Conservation (phyloP, 2,888 invertebrate species). For the Halictus ligatus region DNA sequence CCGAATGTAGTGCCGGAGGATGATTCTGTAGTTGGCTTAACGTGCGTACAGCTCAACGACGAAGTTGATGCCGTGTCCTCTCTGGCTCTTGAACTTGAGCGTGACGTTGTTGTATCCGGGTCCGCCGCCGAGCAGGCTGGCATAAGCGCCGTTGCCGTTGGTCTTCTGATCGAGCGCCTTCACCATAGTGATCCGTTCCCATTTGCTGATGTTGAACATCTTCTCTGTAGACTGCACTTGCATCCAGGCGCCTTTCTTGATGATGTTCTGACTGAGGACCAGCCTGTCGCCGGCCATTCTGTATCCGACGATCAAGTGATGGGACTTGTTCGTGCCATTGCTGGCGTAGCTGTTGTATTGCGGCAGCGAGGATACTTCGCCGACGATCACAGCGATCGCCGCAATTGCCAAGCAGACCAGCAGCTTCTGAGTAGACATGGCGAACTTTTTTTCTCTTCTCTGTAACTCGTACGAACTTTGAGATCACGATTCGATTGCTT, state of each 20-base stretch:
- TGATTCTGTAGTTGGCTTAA: not conserved
- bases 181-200: conserved; percentile 80
- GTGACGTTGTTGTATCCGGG: conserved; percentile 79
- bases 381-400: conserved; percentile 26
- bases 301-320: conserved; percentile 73
- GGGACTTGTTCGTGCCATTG: conserved; percentile 58
- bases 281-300: conserved; percentile 71
- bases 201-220: conserved; percentile 65
- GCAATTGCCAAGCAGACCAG: conserved; percentile 32
- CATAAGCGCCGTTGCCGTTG: conserved; percentile 84
- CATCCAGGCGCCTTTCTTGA: conserved; percentile 74
- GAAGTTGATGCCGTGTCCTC: conserved; percentile 84
- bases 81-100: conserved; percentile 84
- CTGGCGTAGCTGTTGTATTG: not conserved
- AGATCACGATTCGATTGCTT: not conserved
- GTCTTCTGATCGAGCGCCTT: conserved; percentile 82
- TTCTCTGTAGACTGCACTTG: conserved; percentile 71
- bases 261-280: conserved; percentile 62
- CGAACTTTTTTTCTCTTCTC: not conserved
- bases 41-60: conserved; percentile 83
- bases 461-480: not conserved
- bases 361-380: conserved; percentile 31
- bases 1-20: too few relatives aligned
- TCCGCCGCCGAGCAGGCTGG: conserved; percentile 82
- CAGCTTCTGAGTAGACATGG: conserved; percentile 49